phyloP scores from a whole-genome alignment of 2,113 vertebrate species.

The Cephalopholis sonnerati region DNA sequence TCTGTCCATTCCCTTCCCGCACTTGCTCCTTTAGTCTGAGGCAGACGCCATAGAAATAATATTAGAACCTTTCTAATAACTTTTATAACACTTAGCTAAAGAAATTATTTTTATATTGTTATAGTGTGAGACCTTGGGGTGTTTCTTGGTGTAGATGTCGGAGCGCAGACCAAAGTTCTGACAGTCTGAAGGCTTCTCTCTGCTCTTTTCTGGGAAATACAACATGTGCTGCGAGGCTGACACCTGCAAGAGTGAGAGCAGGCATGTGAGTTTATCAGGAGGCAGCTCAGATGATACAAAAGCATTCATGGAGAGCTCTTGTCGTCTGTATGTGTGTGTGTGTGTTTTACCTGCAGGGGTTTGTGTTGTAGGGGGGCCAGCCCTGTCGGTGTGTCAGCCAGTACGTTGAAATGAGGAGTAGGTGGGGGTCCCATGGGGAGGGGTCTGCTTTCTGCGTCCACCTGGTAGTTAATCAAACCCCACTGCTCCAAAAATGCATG shows the following conservation, averaged over 20 bases:
- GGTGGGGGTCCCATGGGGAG: slow-evolving; percentile 98
- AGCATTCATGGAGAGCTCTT: neutral
- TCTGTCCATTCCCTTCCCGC: slow-evolving; percentile 98
- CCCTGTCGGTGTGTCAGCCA: slow-evolving; percentile 91
- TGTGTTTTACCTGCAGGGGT: slow-evolving; percentile 89
- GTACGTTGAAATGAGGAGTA: slow-evolving; percentile 96
- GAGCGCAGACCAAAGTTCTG: slow-evolving; percentile 96
- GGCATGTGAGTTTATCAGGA: neutral
- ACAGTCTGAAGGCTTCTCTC: slow-evolving; percentile 94
- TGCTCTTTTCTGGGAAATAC: slow-evolving; percentile 93
- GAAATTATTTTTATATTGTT: no score
- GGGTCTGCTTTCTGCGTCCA: slow-evolving; percentile 96
- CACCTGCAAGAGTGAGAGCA: slow-evolving; percentile 80
- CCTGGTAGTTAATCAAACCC: slow-evolving; percentile 98
- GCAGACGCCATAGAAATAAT: neutral
- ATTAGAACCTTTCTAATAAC: neutral
- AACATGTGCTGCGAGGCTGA: slow-evolving; percentile 97
- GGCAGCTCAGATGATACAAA: neutral
- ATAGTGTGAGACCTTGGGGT: slow-evolving; percentile 93
- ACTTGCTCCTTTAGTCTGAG: slow-evolving; percentile 94
- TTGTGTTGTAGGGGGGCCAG: slow-evolving; percentile 94
- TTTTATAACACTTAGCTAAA: neutral
- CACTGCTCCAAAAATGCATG: slow-evolving; percentile 98
- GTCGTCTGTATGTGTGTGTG: no score
- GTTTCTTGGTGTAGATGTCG: slow-evolving; percentile 96